These are phyloP conservation scores for Mechanitis messenoides DNA, from an alignment of 2,888 invertebrate species.

Conservation along the genomic window DNA sequence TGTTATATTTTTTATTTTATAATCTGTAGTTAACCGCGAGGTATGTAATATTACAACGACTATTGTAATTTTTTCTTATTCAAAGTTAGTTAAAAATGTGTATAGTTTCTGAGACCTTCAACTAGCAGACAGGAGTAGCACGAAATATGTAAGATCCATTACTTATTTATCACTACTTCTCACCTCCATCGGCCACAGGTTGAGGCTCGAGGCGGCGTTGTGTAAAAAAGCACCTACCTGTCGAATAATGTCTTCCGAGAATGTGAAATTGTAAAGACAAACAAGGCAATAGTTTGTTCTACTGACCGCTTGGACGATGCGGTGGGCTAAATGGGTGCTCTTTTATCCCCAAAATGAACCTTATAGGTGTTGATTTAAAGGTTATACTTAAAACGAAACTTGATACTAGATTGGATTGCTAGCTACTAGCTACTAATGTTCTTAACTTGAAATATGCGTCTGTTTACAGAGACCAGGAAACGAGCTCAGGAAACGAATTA, in stretches of 20 bases:
- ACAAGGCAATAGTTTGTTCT: slow-evolving; percentile 54
- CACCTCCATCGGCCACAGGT: slow-evolving; percentile 25
- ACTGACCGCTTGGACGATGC: slow-evolving; percentile 33
- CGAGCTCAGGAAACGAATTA: slow-evolving; percentile 18
- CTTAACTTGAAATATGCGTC: slow-evolving; percentile 21
- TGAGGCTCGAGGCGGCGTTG: slow-evolving; percentile 19
- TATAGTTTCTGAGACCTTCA: not conserved
- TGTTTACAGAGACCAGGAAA: slow-evolving; percentile 23
- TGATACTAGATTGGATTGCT: slow-evolving; percentile 12
- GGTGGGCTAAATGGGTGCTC: slow-evolving; percentile 13
- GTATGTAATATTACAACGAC: not conserved
- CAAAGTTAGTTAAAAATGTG: not conserved
- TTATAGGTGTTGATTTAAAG: slow-evolving; percentile 3
- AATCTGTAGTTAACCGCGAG: too few relatives aligned
- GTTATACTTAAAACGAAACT: slow-evolving; percentile 8
- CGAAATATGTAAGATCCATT: slow-evolving; percentile 27
- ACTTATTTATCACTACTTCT: slow-evolving; percentile 33
- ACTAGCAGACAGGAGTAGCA: slow-evolving; percentile 11
- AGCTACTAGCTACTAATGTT: slow-evolving; percentile 16
- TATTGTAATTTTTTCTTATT: too few relatives aligned
- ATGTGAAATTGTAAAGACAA: slow-evolving; percentile 66
- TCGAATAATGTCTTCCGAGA: slow-evolving; percentile 57
- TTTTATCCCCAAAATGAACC: slow-evolving; percentile 8
- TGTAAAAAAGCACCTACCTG: slow-evolving; percentile 57
- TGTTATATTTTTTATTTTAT: too few relatives aligned